Conservation (phyloP, 2,797 vertebrate genomes). For the Cuniculus paca region DNA sequence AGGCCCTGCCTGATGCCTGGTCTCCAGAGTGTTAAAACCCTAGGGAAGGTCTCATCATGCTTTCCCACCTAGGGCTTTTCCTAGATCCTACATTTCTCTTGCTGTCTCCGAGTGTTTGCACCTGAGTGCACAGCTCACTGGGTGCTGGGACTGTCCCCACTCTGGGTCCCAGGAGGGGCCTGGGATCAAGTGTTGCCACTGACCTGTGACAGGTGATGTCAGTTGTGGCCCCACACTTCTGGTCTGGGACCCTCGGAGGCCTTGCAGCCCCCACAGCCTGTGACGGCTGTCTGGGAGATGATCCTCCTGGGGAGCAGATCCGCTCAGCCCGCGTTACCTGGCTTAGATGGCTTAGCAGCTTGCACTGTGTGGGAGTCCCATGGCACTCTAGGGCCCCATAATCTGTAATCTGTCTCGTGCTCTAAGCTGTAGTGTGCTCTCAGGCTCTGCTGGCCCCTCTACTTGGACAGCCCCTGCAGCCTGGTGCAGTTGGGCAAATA, state of each 20-base stretch:
- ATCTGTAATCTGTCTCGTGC: neutral
- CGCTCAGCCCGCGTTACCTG: neutral
- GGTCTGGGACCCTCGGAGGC: neutral
- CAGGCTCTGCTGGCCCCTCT: neutral
- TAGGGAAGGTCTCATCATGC: neutral
- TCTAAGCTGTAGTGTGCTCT: neutral
- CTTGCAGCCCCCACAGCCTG: neutral
- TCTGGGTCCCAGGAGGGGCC: neutral
- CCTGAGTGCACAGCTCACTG: neutral
- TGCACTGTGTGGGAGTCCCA: fast-evolving
- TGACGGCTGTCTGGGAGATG: neutral
- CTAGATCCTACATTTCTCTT: neutral
- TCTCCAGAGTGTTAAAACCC: neutral
- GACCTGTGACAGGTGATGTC: neutral
- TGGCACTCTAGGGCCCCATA: neutral
- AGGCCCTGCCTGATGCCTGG: neutral
- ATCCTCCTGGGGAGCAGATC: neutral
- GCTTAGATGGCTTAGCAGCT: neutral
- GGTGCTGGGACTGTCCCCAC: neutral
- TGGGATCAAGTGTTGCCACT: neutral
- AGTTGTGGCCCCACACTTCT: neutral
- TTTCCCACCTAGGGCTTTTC: neutral
- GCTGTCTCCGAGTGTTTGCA: neutral
- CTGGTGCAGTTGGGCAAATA: neutral
- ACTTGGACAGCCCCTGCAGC: neutral